Evolutionary conservation across 2,888 invertebrate genomes (phyloP).

Genomic region (Eristalis arbustorum): DNA sequence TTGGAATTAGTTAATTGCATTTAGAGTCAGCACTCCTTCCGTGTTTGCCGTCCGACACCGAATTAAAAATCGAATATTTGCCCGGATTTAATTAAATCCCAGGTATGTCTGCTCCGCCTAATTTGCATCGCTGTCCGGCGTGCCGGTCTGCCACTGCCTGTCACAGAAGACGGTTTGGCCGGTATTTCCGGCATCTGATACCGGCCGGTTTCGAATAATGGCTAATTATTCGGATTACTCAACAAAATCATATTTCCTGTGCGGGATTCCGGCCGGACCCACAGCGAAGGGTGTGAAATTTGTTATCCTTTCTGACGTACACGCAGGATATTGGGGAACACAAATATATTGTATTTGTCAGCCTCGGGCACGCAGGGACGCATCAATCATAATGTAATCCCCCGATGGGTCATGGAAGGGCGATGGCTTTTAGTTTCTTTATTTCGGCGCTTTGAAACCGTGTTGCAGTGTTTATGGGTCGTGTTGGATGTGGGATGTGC

Average conservation of each 20-base stretch:
- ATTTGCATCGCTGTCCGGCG: constrained; percentile 1
- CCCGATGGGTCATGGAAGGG: constrained; percentile 18
- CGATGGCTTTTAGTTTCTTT: constrained; percentile 4
- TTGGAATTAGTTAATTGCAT: constrained; percentile 50
- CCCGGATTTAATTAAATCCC: constrained; percentile 8
- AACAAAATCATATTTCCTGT: constrained; percentile 36
- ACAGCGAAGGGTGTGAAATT: constrained; percentile 3
- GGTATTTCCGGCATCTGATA: background rate
- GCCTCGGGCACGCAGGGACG: constrained; percentile 22
- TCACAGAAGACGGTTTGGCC: background rate
- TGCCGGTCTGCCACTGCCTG: background rate
- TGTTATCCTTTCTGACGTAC: constrained; percentile 17
- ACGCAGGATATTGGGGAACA: constrained; percentile 19
- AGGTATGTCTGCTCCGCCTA: background rate
- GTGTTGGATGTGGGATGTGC: too few species aligned
- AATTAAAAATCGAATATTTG: constrained; percentile 40
- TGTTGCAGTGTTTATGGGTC: background rate
- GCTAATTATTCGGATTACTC: constrained; percentile 50
- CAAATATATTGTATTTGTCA: constrained; percentile 42
- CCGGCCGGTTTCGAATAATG: constrained; percentile 5
- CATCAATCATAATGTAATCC: constrained; percentile 56
- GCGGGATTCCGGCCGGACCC: background rate
- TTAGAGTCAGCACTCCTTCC: background rate
- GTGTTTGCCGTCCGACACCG: background rate
- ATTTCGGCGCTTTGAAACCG: background rate